Conservation (phyloP, 2,888 invertebrate species). For the Rhingia rostrata region DNA sequence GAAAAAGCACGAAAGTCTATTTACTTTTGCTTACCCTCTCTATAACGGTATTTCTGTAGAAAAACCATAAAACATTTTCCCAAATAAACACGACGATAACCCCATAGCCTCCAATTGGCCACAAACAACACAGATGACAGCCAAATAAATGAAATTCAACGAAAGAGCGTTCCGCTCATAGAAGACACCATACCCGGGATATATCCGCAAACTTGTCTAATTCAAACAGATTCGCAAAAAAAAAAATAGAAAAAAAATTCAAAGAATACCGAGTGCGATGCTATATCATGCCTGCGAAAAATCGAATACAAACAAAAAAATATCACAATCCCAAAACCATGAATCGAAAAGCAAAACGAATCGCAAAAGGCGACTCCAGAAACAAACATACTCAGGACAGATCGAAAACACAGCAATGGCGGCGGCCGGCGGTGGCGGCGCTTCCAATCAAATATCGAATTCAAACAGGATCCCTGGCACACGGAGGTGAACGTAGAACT, state of each 20-base stretch:
- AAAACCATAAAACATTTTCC: conserved; percentile 47
- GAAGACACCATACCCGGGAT: neutral
- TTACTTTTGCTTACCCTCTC: conserved; percentile 39
- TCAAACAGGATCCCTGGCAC: conserved; percentile 31
- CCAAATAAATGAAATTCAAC: conserved; percentile 63
- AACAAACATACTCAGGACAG: conserved; percentile 3
- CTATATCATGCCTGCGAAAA: conserved; percentile 37
- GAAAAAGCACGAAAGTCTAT: conserved; percentile 37
- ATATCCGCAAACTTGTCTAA: conserved; percentile 54
- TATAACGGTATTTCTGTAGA: conserved; percentile 3
- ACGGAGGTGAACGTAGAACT: neutral
- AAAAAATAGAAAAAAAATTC: conserved; percentile 1
- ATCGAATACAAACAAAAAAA: conserved; percentile 33
- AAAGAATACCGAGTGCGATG: neutral
- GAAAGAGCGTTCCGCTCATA: conserved; percentile 7
- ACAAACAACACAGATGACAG: conserved; percentile 61
- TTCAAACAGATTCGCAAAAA: conserved; percentile 26
- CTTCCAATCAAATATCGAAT: conserved; percentile 58
- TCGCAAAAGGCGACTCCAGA: conserved; percentile 13
- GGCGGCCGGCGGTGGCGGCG: neutral
- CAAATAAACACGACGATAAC: conserved; percentile 27
- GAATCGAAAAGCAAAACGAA: neutral
- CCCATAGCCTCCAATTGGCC: conserved; percentile 3
- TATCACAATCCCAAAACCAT: conserved; percentile 19
- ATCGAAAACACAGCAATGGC: conserved; percentile 12